Percentiles rank a stretch among this genome's conserved stretches.
These are phyloP conservation scores for Theocolax elegans DNA, from an alignment of 1,140 invertebrate genomes.

Conservation along the genomic window DNA sequence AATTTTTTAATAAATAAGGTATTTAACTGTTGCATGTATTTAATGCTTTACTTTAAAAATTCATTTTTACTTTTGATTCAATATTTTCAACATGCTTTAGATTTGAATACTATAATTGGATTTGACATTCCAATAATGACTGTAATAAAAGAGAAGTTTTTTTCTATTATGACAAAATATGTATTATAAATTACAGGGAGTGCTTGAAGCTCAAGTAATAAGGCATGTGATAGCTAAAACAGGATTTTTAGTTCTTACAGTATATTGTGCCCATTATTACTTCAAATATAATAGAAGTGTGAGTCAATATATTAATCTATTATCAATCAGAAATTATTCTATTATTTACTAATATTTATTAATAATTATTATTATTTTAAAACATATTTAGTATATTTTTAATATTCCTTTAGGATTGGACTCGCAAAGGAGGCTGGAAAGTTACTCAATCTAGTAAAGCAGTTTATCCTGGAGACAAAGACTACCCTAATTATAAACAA, in stretches of 20 bases:
- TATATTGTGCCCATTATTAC: conserved; percentile 75
- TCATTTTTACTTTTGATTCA: no score
- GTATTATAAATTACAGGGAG: conserved; percentile 66
- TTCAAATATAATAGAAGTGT: conserved; percentile 83
- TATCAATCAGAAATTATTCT: conserved; percentile 2
- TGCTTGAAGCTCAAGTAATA: conserved; percentile 64
- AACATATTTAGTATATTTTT: conserved; percentile 37
- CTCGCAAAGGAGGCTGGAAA: conserved; percentile 75
- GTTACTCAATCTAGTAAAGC: conserved; percentile 66
- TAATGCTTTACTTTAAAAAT: no score
- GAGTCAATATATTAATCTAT: conserved; percentile 57
- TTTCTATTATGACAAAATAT: conserved; percentile 15
- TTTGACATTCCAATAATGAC: no score
- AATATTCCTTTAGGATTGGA: conserved; percentile 72
- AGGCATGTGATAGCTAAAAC: conserved; percentile 75
- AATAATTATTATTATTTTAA: conserved; percentile 17
- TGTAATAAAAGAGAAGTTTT: no score
- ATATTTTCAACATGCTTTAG: no score
- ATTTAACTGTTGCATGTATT: no score
- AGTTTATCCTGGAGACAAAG: conserved; percentile 74
- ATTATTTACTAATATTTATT: not conserved
- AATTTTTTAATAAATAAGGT: no score
- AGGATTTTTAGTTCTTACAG: conserved; percentile 64
- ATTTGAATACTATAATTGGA: no score
- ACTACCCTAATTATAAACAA: conserved; percentile 72